Percentiles rank a stretch among this genome's conserved stretches.
These are phyloP conservation scores for Drosophila bocqueti DNA, from an alignment of 1,140 invertebrate species.

Conservation along the genomic window DNA sequence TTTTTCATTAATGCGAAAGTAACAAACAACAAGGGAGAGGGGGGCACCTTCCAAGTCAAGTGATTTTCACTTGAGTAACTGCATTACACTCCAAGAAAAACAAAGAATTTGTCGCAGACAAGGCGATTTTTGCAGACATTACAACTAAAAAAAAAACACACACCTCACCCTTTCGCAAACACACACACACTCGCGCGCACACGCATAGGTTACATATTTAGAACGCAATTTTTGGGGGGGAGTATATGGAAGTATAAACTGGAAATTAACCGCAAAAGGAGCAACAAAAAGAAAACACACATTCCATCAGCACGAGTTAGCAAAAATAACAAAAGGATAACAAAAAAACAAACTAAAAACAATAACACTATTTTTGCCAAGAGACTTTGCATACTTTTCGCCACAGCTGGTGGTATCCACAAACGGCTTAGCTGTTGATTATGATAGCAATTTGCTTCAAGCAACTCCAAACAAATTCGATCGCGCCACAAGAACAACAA, in stretches of 20 bases:
- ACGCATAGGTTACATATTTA: conserved; percentile 19
- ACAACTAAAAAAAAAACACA: conserved; percentile 6
- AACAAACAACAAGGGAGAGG: not conserved
- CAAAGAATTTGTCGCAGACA: not conserved
- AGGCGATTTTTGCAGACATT: conserved; percentile 31
- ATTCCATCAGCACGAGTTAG: conserved; percentile 14
- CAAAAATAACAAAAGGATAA: not conserved
- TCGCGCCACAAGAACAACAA: conserved; percentile 37
- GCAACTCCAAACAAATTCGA: conserved; percentile 32
- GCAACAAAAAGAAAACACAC: not conserved
- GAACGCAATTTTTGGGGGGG: conserved; percentile 22
- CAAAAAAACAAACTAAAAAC: not conserved
- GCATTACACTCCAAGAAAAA: conserved; percentile 13
- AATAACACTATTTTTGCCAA: not conserved
- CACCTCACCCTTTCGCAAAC: conserved; percentile 5
- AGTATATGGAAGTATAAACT: not conserved
- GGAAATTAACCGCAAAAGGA: conserved; percentile 1
- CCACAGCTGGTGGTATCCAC: conserved; percentile 25
- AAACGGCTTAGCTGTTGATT: conserved; percentile 2
- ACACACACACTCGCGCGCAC: conserved; percentile 1
- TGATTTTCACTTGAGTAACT: conserved; percentile 32
- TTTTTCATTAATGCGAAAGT: conserved; percentile 39
- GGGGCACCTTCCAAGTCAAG: conserved; percentile 19
- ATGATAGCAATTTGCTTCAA: conserved; percentile 11
- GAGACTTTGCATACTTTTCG: conserved; percentile 23